These are phyloP conservation scores for Eciton burchellii DNA, from an alignment of 1,140 invertebrate genomes.

Conservation along the genomic window DNA sequence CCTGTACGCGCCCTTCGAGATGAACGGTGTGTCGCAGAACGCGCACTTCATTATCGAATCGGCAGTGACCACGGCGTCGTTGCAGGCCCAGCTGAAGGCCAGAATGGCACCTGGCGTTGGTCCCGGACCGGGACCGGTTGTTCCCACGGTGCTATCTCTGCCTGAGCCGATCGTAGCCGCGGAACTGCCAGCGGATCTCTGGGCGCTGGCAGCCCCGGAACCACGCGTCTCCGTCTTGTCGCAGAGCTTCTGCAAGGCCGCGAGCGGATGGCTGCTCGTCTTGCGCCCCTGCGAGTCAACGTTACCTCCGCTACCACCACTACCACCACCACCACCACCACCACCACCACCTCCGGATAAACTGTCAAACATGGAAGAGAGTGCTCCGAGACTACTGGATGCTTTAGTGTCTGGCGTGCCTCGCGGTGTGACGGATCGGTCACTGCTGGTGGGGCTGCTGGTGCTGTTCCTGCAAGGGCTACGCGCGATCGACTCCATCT, in stretches of 20 bases:
- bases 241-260: slow-evolving; percentile 96
- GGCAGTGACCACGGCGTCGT: slow-evolving; percentile 94
- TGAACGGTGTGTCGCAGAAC: slow-evolving; percentile 98
- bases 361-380: slow-evolving; percentile 96
- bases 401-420: slow-evolving; percentile 90
- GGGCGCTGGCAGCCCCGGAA: slow-evolving; percentile 62
- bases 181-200: slow-evolving; percentile 65
- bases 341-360: slow-evolving; percentile 88
- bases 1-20: slow-evolving; percentile 98
- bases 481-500: slow-evolving; percentile 80
- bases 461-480: slow-evolving; percentile 88
- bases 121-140: slow-evolving; percentile 78
- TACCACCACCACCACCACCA: no score
- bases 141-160: slow-evolving; percentile 73
- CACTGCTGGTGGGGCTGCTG: slow-evolving; percentile 90
- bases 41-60: slow-evolving; percentile 97
- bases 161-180: slow-evolving; percentile 68
- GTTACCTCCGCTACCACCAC: no score
- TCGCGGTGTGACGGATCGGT: slow-evolving; percentile 90
- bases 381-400: slow-evolving; percentile 91
- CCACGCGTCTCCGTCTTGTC: slow-evolving; percentile 95
- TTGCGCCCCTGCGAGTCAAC: slow-evolving; percentile 87
- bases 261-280: slow-evolving; percentile 93
- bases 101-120: slow-evolving; percentile 92
- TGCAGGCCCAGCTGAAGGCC: slow-evolving; percentile 97